Evolutionary conservation across 2,888 invertebrate genomes (phyloP).

Genomic region (Idaea straminata): DNA sequence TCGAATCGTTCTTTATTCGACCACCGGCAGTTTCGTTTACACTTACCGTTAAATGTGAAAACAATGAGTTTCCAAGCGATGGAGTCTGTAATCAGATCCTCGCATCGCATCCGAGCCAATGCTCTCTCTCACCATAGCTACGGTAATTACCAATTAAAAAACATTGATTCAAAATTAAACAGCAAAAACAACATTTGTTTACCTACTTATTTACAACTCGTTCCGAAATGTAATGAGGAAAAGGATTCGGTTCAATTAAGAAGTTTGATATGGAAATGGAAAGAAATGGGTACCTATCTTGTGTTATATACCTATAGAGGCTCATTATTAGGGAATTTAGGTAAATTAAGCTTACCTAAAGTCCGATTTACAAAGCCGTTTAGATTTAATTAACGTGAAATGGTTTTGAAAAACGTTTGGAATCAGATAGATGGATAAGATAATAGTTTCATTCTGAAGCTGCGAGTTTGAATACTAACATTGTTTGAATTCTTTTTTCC

Average conservation of each 20-base stretch:
- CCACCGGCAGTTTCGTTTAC: neutral
- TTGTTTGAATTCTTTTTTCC: neutral
- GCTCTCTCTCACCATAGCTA: neutral
- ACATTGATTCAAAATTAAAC: neutral
- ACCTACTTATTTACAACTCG: neutral
- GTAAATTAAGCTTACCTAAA: neutral
- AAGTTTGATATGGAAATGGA: neutral
- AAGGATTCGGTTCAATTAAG: neutral
- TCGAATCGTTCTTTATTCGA: neutral
- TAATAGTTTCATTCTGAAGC: neutral
- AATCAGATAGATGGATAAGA: slow-evolving; percentile 1
- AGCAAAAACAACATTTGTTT: neutral
- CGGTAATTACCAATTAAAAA: neutral
- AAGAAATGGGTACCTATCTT: neutral
- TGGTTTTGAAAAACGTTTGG: neutral
- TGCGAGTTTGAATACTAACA: neutral
- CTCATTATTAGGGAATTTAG: neutral
- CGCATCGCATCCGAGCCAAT: neutral
- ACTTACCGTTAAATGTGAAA: neutral
- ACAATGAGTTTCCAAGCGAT: neutral
- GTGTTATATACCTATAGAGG: neutral
- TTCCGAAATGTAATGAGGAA: neutral
- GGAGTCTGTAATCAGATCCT: neutral
- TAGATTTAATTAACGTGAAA: neutral
- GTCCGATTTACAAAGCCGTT: neutral